These are phyloP conservation scores for Paralinhomoeus sp. DNA, from an alignment of 2,888 invertebrate species.

Conservation along the genomic window DNA sequence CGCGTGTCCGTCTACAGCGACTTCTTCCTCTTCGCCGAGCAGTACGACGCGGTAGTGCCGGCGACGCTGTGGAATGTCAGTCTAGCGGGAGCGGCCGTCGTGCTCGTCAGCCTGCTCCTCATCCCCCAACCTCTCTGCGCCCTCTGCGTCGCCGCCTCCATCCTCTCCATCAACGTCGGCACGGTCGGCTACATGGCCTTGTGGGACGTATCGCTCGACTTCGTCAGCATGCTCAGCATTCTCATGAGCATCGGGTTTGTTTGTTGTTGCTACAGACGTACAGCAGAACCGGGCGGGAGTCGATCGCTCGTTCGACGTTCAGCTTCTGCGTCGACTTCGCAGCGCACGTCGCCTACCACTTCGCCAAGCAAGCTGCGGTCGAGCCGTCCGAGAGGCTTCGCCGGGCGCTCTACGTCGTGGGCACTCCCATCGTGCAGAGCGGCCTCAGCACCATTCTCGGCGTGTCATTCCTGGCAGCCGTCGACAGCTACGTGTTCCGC, in stretches of 20 bases:
- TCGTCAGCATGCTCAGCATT: conserved; percentile 78
- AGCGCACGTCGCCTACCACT: conserved; percentile 63
- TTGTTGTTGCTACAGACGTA: no score
- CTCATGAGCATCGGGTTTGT: conserved; percentile 63
- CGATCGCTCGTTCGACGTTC: conserved; percentile 28
- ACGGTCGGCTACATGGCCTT: conserved; percentile 85
- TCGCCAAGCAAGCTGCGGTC: conserved; percentile 30
- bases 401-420: conserved; percentile 63
- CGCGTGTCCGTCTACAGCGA: conserved; percentile 23
- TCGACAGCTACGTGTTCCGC: conserved; percentile 66
- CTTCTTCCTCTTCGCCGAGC: conserved; percentile 25
- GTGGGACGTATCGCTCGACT: conserved; percentile 60
- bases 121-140: conserved; percentile 74
- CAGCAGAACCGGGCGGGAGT: no score
- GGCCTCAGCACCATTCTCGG: conserved; percentile 72
- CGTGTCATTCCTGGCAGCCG: conserved; percentile 56
- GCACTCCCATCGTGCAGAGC: conserved; percentile 71
- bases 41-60: conserved; percentile 22
- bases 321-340: conserved; percentile 75
- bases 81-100: conserved; percentile 48
- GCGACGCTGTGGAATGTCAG: conserved; percentile 42
- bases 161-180: conserved; percentile 72
- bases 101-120: conserved; percentile 77
- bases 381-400: conserved; percentile 55
- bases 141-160: conserved; percentile 79